These are phyloP conservation scores for Melinaea marsaeus DNA, from an alignment of 2,888 invertebrate genomes.

Conservation along the genomic window DNA sequence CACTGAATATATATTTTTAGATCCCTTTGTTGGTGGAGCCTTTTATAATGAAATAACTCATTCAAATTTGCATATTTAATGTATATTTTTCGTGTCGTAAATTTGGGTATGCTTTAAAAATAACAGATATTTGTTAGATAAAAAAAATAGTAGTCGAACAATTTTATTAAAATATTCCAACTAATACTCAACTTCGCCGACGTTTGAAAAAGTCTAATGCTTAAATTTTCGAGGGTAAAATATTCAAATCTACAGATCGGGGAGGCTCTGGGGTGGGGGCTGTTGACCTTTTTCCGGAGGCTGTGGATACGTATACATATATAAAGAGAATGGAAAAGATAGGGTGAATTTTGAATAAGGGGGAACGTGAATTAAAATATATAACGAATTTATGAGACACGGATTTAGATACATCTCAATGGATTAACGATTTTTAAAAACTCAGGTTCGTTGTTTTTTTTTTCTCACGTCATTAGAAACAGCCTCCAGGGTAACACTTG, in stretches of 20 bases:
- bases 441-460: too few relatives aligned
- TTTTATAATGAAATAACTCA: constrained; percentile 14
- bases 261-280: constrained; percentile 52
- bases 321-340: constrained; percentile 32
- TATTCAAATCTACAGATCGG: constrained; percentile 71
- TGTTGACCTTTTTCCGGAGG: constrained; percentile 63
- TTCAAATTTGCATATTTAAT: not conserved
- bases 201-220: constrained; percentile 57
- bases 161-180: constrained; percentile 12
- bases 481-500: not conserved
- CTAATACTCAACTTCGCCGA: constrained; percentile 1
- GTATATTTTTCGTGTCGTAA: too few relatives aligned
- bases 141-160: not conserved
- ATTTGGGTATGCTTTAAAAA: too few relatives aligned
- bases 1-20: constrained; percentile 29
- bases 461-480: not conserved
- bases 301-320: constrained; percentile 43
- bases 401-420: too few relatives aligned
- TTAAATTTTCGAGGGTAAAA: constrained; percentile 54
- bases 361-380: constrained; percentile 1
- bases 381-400: not conserved
- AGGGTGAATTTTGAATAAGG: constrained; percentile 15
- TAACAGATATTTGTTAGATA: not conserved
- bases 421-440: too few relatives aligned
- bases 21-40: constrained; percentile 16